Evolutionary conservation across 2,888 invertebrate species (phyloP).

Genomic region (Sisyra terminalis): DNA sequence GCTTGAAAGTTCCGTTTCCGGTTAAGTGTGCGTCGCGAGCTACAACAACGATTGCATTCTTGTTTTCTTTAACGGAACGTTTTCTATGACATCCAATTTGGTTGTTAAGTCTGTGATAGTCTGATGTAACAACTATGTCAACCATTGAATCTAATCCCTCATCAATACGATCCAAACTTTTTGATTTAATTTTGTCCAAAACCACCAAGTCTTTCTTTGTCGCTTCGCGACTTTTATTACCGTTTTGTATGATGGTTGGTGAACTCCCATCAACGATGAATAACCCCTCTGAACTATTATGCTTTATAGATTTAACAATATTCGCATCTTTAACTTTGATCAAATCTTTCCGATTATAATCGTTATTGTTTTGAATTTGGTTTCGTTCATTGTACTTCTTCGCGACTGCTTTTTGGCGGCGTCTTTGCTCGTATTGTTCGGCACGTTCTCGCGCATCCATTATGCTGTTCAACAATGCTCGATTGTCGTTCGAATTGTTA

Average conservation of each 20-base stretch:
- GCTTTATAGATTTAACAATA: constrained; percentile 21
- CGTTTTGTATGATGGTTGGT: constrained; percentile 1
- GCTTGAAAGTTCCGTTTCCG: background rate
- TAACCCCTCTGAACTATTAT: constrained; percentile 37
- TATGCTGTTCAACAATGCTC: constrained; percentile 38
- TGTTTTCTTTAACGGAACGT: background rate
- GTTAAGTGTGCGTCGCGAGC: background rate
- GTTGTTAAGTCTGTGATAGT: constrained; percentile 20
- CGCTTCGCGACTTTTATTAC: background rate
- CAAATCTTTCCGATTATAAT: constrained; percentile 11
- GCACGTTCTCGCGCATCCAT: constrained; percentile 34
- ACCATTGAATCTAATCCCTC: constrained; percentile 53
- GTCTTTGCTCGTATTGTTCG: constrained; percentile 17
- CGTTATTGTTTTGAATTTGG: constrained; percentile 19
- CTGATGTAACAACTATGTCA: constrained; percentile 47
- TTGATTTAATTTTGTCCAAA: constrained; percentile 27
- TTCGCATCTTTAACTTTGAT: constrained; percentile 19
- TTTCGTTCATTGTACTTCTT: constrained; percentile 14
- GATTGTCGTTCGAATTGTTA: constrained; percentile 21
- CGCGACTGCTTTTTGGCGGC: constrained; percentile 23
- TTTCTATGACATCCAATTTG: background rate
- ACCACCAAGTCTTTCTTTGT: constrained; percentile 11
- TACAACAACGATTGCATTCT: background rate
- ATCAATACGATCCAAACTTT: constrained; percentile 65
- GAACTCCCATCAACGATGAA: constrained; percentile 19